Conservation (phyloP, 1,140 invertebrate species). For the Heliconius hewitsoni region DNA sequence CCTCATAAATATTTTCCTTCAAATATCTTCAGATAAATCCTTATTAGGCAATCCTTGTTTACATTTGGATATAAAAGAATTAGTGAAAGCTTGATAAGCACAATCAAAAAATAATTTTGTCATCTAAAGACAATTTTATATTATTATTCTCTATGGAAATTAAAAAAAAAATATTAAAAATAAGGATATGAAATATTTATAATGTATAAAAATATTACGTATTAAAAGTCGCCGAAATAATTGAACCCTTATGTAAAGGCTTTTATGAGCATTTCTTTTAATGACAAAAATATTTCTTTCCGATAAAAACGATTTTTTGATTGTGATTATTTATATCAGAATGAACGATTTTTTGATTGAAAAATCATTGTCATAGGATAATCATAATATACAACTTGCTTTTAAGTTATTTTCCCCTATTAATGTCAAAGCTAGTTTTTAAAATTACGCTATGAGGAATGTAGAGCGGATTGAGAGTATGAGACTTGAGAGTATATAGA, state of each 20-base stretch:
- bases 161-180: no score
- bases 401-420: background rate
- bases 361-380: background rate
- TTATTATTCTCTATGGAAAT: background rate
- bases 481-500: background rate
- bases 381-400: background rate
- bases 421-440: background rate
- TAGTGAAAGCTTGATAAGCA: background rate
- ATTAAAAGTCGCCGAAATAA: no score
- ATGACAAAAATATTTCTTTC: no score
- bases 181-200: no score
- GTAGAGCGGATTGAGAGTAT: background rate
- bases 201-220: no score
- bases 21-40: conserved; percentile 36
- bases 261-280: no score
- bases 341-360: no score
- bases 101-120: background rate
- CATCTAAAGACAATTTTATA: background rate
- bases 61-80: conserved; percentile 12
- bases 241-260: no score
- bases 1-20: conserved; percentile 38
- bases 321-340: no score
- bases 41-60: conserved; percentile 37
- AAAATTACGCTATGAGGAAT: background rate
- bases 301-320: background rate